Conservation (phyloP, 2,797 vertebrate species). For the Chaetophractus vellerosus region DNA sequence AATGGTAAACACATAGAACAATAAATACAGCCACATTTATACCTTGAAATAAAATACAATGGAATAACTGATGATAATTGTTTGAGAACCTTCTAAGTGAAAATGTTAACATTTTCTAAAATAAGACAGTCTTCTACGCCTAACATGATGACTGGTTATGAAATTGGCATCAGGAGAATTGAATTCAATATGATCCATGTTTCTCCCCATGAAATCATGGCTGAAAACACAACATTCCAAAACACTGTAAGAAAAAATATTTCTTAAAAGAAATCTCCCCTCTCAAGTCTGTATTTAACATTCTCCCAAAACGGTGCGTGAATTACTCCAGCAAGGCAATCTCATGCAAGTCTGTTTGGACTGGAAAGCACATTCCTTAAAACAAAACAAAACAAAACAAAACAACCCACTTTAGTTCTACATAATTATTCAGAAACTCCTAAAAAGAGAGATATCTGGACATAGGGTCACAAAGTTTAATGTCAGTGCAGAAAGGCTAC, state of each 20-base stretch:
- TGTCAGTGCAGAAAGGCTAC: neutral
- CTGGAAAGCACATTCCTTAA: neutral
- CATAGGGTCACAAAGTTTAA: neutral
- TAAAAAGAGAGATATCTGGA: neutral
- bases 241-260: neutral
- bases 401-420: neutral
- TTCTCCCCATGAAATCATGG: neutral
- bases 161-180: neutral
- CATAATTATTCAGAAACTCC: neutral
- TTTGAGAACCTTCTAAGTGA: slow-evolving; percentile 3
- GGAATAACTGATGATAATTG: neutral
- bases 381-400: neutral
- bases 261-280: neutral
- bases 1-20: neutral
- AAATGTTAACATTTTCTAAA: slow-evolving; percentile 1
- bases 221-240: neutral
- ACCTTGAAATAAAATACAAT: neutral
- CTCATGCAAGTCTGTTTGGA: neutral
- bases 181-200: neutral
- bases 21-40: neutral
- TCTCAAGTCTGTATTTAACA: neutral
- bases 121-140: neutral
- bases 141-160: neutral
- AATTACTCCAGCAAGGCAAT: neutral
- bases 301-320: neutral